Conservation (phyloP, 2,113 vertebrate species). For the Sus scrofa region DNA sequence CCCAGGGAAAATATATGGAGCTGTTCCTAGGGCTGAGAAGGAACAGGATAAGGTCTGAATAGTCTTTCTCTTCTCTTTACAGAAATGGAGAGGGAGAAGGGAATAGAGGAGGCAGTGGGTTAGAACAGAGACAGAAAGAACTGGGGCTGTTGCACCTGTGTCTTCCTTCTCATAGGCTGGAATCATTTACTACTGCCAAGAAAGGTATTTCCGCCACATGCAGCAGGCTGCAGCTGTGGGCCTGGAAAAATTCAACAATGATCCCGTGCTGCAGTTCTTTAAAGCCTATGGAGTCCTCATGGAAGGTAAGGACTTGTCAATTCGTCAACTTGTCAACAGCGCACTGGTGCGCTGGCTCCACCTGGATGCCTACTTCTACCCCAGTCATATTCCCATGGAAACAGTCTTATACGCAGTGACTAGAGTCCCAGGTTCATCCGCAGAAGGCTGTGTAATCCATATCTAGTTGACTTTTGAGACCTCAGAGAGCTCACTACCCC, state of each 20-base stretch:
- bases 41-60: background rate
- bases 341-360: too few species aligned
- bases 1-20: background rate
- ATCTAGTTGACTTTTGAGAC: background rate
- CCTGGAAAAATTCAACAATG: conserved; percentile 74
- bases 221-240: conserved; percentile 67
- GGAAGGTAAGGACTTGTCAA: conserved; percentile 74
- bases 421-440: background rate
- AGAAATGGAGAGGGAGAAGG: background rate
- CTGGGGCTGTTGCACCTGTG: background rate
- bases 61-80: background rate
- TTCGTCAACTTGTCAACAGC: too few species aligned
- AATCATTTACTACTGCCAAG: conserved; percentile 81
- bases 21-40: background rate
- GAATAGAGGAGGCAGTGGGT: background rate
- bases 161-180: conserved; percentile 37
- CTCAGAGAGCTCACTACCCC: background rate
- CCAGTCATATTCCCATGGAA: background rate
- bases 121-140: background rate
- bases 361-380: background rate
- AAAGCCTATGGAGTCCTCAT: conserved; percentile 78
- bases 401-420: background rate
- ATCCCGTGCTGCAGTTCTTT: conserved; percentile 83
- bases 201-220: conserved; percentile 84
- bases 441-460: background rate